Base-by-base conservation (phyloP, 2,113 vertebrate species). In the Bubo bubo region DNA sequence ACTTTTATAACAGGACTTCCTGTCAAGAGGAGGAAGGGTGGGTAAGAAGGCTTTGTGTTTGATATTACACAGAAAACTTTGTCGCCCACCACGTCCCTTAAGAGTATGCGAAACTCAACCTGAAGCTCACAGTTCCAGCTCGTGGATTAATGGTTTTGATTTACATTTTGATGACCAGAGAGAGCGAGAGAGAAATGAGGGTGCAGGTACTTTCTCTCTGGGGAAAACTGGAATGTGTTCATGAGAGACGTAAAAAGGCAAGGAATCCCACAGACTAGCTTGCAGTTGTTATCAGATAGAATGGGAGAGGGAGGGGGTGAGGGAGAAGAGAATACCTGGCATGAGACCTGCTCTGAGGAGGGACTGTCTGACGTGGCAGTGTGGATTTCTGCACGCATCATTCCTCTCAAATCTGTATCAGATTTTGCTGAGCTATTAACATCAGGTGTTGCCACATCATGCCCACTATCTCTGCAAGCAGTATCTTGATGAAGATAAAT, bases 161-260 rank as follows among this genome's bases (percentile, higher is more conserved):
- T 90, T 92, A 88, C 86, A 47, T 63, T 62, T 5, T 17, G 34
- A 66, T 86, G 90, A 80, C 71, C 84, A 76, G 66, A n/a, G 20
- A 20, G 77, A 89, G 19, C 8, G 77, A 89, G 49, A 62, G 93
- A 71, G 37, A 52, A 76, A 39, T 0, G 4, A 60, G 62, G 84
- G 74, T 8, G 67, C 66, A 77, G 95, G 85, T 95, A 79, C 74
- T 62, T 71, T 8, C 52, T 91, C 80, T 66, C 43, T 86, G 14
- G 53, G 45, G 91, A 97, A 94, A 97, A 75, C 91, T 22, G 80
- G 64, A 10, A 39, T 91, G 95, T 90, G 95, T 66, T 95, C 73
- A 21, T 22, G 2, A 68, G 35, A 75, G 55, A 72, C 0, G 9
- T 75, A 74, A 53, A 74, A 53, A 62, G 47, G 52, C 15, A 21